Conservation (phyloP, 1,140 invertebrate species). For the Littorina saxatilis region DNA sequence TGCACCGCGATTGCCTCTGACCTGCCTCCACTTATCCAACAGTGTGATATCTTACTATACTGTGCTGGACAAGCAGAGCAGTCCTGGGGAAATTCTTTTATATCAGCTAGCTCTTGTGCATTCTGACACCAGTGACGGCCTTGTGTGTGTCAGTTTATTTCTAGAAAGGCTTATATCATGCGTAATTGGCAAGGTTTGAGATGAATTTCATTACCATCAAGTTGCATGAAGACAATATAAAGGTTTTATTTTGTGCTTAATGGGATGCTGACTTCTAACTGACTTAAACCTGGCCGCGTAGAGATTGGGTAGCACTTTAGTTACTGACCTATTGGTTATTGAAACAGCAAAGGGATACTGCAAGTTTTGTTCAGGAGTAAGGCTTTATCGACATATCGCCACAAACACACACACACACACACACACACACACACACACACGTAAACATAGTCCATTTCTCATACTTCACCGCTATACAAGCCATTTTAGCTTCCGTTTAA, state of each 20-base stretch:
- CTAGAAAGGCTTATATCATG: too few species aligned
- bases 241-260: too few species aligned
- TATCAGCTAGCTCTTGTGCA: background rate
- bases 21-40: constrained; percentile 26
- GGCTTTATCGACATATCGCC: background rate
- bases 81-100: background rate
- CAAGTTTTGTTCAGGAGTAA: background rate
- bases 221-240: too few species aligned
- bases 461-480: too few species aligned
- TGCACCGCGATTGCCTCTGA: constrained; percentile 5
- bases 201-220: too few species aligned
- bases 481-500: too few species aligned
- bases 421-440: background rate
- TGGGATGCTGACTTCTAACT: background rate
- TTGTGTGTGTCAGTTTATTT: too few species aligned
- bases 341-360: background rate
- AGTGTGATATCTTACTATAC: background rate
- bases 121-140: too few species aligned
- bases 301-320: background rate
- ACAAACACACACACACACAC: constrained; percentile 1
- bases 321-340: background rate
- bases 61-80: background rate
- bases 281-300: background rate
- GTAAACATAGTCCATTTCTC: background rate
- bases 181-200: too few species aligned